Conservation (phyloP, 1,140 invertebrate species). For the Drosophila paulistorum region DNA sequence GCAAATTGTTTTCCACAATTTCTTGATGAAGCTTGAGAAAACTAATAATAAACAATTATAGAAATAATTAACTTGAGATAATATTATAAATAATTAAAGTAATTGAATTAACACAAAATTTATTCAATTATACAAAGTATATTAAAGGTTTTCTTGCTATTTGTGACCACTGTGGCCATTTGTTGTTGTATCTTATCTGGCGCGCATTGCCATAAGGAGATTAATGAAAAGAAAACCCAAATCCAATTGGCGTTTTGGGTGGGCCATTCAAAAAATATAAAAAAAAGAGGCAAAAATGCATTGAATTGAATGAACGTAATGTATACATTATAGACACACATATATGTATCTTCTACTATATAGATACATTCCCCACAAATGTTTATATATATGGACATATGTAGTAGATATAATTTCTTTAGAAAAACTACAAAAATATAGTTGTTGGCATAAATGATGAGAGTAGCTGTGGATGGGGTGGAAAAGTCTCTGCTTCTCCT, state of each 20-base stretch:
- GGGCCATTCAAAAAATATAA: slow-evolving; percentile 23
- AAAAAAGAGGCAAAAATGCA: slow-evolving; percentile 9
- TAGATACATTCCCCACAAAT: background rate
- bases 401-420: background rate
- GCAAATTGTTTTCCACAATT: too few species aligned
- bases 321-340: slow-evolving; percentile 25
- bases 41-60: too few species aligned
- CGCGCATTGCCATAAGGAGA: slow-evolving; percentile 59
- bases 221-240: slow-evolving; percentile 53
- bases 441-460: slow-evolving; percentile 2
- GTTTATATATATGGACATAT: background rate
- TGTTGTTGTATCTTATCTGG: slow-evolving; percentile 29
- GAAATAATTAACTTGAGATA: too few species aligned
- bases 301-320: slow-evolving; percentile 19
- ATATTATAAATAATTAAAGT: too few species aligned
- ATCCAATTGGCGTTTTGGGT: slow-evolving; percentile 55
- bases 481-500: background rate
- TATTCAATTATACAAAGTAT: too few species aligned
- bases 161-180: slow-evolving; percentile 14
- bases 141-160: too few species aligned
- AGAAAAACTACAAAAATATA: slow-evolving; percentile 22
- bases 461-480: background rate
- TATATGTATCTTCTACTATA: slow-evolving; percentile 3
- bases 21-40: too few species aligned
- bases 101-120: too few species aligned